Percentiles rank a stretch among this genome's conserved stretches.
Conservation (phyloP, 2,797 vertebrate genomes). For the Nyctalus aviator region DNA sequence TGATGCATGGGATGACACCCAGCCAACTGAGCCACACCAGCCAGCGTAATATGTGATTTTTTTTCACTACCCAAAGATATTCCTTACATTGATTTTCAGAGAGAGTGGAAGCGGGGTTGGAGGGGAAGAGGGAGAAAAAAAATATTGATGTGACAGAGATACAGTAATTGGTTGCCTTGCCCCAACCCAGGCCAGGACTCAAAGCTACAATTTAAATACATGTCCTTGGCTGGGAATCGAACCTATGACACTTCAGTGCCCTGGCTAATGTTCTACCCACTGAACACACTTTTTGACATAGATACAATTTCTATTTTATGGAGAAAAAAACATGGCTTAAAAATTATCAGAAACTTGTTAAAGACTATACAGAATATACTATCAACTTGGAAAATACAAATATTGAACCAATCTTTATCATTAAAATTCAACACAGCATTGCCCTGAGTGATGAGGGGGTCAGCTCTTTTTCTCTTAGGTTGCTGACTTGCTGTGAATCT, state of each 20-base stretch:
- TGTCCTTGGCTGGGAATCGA: too few species aligned
- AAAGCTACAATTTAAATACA: too few species aligned
- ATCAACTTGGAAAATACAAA: conserved; percentile 56
- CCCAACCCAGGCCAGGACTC: too few species aligned
- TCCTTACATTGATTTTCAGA: too few species aligned
- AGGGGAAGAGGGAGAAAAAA: too few species aligned
- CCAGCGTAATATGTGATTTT: not conserved
- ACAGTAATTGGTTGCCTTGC: too few species aligned
- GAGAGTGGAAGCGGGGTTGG: too few species aligned
- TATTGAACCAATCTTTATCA: conserved; percentile 47
- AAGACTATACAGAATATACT: not conserved
- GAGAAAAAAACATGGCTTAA: conserved; percentile 20
- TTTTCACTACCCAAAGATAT: not conserved
- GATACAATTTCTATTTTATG: not conserved
- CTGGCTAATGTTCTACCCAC: too few species aligned
- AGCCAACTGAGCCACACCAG: not conserved
- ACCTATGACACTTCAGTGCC: too few species aligned
- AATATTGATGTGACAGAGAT: too few species aligned
- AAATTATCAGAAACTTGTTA: conserved; percentile 19
- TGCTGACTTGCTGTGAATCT: conserved; percentile 70
- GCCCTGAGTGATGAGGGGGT: conserved; percentile 49
- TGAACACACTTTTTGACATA: not conserved
- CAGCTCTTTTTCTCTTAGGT: conserved; percentile 56
- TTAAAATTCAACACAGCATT: conserved; percentile 65
- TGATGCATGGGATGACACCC: not conserved